Base-by-base conservation (phyloP, 2,888 invertebrate species). In the Epistrophe grossulariae region DNA sequence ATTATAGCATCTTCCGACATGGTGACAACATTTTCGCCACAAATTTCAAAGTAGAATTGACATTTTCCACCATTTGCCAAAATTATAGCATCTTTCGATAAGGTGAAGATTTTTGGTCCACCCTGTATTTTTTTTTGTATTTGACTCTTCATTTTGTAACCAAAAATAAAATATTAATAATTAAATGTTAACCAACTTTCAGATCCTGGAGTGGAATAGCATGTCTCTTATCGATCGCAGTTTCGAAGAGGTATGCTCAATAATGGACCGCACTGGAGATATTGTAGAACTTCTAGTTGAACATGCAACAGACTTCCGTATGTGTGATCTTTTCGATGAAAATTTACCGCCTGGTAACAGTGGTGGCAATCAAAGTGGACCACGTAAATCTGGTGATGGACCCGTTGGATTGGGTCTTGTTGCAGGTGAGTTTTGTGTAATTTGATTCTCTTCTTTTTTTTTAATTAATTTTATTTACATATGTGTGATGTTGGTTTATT, bases 181-280 rank as follows among this genome's bases (percentile, higher is more conserved):
- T 17, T 17, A 8, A 48, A n/a, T 19, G 13, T 10, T 11, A 55
- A n/a, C 2, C 13, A 48, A 31, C 9, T 83, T 83, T 1, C 78
- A 96, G 96, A 97, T 99, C 74, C 93, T 98, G 85, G 98, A 98
- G 92, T 98, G 98, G 98, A 96, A 97, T 88, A 97, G 98, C 0
- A 95, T 98, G 83, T 96, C 97, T 0, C 94, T 99, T 83, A 96
- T 97, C 66, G 98, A 98, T 93, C 96, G 97, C 89, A 98, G 97
- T 89, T 98, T 98, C 92, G 98, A 99, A 92, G 98, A 98, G 92
- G 97, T 98, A 50, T 96, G 97, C 91, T 96, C 97, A 80, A 97
- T 98, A 89, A 96, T 98, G 94, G 98, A 98, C 92, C 95, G 96
- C 79, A 96, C 97, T 45, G 97, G 97, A 2, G 98, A 98, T 92